Evolutionary conservation across 2,113 vertebrate species (phyloP).

Genomic region (Aramus guarauna): DNA sequence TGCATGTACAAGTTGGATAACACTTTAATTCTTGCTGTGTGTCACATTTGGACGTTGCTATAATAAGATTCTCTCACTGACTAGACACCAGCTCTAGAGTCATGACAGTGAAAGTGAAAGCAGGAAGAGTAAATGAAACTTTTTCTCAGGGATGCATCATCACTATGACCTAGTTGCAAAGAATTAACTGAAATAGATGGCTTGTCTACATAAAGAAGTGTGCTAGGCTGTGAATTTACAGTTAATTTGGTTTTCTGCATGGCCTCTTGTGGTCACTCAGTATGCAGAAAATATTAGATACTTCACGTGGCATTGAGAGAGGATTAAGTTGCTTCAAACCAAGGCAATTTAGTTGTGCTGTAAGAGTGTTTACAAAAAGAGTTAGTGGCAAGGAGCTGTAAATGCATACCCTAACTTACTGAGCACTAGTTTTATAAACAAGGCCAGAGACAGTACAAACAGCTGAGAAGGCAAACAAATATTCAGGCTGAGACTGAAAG

Average conservation of each 20-base stretch:
- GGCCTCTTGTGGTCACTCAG: neutral
- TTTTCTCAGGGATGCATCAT: neutral
- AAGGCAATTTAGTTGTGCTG: neutral
- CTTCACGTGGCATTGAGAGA: neutral
- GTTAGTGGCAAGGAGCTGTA: neutral
- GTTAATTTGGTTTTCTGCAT: neutral
- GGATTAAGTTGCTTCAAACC: neutral
- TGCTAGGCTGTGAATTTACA: neutral
- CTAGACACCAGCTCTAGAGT: neutral
- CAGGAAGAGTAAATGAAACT: constrained; percentile 9
- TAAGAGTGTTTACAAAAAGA: neutral
- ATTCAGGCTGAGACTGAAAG: neutral
- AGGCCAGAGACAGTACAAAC: neutral
- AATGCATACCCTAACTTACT: neutral
- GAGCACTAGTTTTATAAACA: neutral
- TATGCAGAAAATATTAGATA: neutral
- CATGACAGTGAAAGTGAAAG: constrained; percentile 8
- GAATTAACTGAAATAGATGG: neutral
- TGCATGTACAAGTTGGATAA: constrained; percentile 47
- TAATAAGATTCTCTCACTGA: constrained; percentile 36
- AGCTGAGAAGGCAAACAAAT: neutral
- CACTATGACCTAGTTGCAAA: neutral
- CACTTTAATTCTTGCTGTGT: constrained; percentile 44
- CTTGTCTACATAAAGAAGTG: neutral
- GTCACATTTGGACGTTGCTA: constrained; percentile 18